Conservation (phyloP, 2,797 vertebrate species). For the Falco naumanni region DNA sequence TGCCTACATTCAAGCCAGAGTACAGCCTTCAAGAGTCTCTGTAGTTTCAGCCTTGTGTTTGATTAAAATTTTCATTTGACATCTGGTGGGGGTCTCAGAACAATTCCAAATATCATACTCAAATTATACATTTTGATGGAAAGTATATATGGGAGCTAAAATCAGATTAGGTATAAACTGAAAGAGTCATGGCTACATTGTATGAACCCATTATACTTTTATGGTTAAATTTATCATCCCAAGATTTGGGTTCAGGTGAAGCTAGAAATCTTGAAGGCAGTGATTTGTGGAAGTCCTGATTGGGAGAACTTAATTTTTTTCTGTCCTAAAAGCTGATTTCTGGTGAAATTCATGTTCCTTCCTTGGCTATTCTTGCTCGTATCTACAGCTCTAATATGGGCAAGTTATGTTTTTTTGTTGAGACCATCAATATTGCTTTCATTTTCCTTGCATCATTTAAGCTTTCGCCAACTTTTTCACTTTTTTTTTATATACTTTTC, state of each 20-base stretch:
- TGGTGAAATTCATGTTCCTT: constrained; percentile 45
- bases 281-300: constrained; percentile 57
- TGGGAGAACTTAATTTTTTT: constrained; percentile 54
- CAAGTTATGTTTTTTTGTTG: constrained; percentile 1
- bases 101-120: constrained; percentile 48
- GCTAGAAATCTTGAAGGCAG: constrained; percentile 9
- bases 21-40: constrained; percentile 16
- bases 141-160: constrained; percentile 47
- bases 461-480: neutral
- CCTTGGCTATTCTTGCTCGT: constrained; percentile 32
- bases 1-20: neutral
- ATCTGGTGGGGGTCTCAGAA: constrained; percentile 47
- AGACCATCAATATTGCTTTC: constrained; percentile 12
- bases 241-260: constrained; percentile 46
- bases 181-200: constrained; percentile 6
- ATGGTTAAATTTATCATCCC: constrained; percentile 61
- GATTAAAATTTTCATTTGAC: constrained; percentile 58
- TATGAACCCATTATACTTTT: constrained; percentile 52
- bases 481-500: constrained; percentile 29
- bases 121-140: constrained; percentile 57
- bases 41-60: constrained; percentile 23
- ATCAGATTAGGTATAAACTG: constrained; percentile 48
- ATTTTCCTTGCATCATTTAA: constrained; percentile 36
- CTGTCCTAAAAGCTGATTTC: constrained; percentile 38
- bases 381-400: neutral